Base-by-base conservation (phyloP, 2,113 vertebrate genomes). In the Heliornis fulica region DNA sequence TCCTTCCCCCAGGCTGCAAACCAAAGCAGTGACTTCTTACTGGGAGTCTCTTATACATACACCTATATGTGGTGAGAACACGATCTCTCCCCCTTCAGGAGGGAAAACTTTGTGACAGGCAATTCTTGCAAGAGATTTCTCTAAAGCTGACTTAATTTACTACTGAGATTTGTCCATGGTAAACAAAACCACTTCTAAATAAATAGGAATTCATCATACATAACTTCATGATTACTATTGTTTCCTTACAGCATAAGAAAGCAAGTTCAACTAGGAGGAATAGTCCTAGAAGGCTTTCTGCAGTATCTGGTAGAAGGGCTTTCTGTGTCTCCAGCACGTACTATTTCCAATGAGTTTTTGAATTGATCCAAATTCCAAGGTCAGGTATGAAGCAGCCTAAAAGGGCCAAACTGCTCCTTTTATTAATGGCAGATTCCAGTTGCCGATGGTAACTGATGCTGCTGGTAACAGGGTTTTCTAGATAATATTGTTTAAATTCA, bases 381-480 rank as follows among this genome's bases (percentile, higher is more conserved):
- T 40, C 51, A 68, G 48, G 43, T 4, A 0, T 63, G 41, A 87
- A 74, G 87, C 48, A 68, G 40, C 20, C 16, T 40, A 43, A 9
- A 78, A 94, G 29, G 75, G 29, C 14, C 60, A 75, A 75, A 78
- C 6, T 15, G 5, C 31, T 78, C 70, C 36, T 59, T 34, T 82
- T 88, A 66, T 43, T 84, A 81, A 89, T 26, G 50, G 61, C 29
- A 81, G 43, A 68, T n/a, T 64, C 8, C 4, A 87, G 41, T 50
- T 54, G 60, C 64, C 91, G 83, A 95, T 82, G n/a, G n/a, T n/a
- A n/a, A n/a, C n/a, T n/a, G n/a, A n/a, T 95, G 34, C 75, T 92
- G 48, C 19, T 72, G 45, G 9, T 70, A 53, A 74, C 15, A 80
- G 38, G 38, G 29, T 61, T 93, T 93, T 65, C 88, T 69, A 89